Conservation (phyloP, 2,888 invertebrate genomes). For the Papilio demoleus region DNA sequence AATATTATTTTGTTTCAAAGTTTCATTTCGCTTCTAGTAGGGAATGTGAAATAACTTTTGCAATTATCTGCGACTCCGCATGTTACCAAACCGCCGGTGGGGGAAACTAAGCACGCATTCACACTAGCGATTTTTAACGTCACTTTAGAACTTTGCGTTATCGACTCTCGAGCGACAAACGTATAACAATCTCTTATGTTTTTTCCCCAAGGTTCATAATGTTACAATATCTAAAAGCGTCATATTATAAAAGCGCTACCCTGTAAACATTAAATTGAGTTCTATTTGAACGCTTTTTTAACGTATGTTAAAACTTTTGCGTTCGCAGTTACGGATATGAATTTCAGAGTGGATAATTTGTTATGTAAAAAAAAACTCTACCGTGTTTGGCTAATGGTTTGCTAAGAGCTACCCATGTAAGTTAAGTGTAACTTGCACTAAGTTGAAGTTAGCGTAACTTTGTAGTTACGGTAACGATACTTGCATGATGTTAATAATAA, state of each 20-base stretch:
- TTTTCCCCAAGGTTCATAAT: no score
- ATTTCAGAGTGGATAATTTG: conserved; percentile 21
- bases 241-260: no score
- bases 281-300: no score
- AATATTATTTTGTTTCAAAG: conserved; percentile 35
- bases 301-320: no score
- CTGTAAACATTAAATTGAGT: no score
- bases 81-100: conserved; percentile 14
- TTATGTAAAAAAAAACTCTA: conserved; percentile 1
- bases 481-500: not conserved
- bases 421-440: not conserved
- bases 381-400: conserved; percentile 1
- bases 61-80: conserved; percentile 31
- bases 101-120: no score
- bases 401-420: not conserved
- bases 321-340: conserved; percentile 22
- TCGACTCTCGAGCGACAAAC: no score
- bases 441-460: not conserved
- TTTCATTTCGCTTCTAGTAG: conserved; percentile 25
- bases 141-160: no score
- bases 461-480: not conserved
- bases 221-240: no score
- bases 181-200: no score
- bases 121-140: no score
- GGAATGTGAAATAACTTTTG: conserved; percentile 31